Evolutionary conservation across 2,797 vertebrate genomes (phyloP), one percentile per base, ranked within the genome.

Genomic region (Sebastes nivosus): DNA sequence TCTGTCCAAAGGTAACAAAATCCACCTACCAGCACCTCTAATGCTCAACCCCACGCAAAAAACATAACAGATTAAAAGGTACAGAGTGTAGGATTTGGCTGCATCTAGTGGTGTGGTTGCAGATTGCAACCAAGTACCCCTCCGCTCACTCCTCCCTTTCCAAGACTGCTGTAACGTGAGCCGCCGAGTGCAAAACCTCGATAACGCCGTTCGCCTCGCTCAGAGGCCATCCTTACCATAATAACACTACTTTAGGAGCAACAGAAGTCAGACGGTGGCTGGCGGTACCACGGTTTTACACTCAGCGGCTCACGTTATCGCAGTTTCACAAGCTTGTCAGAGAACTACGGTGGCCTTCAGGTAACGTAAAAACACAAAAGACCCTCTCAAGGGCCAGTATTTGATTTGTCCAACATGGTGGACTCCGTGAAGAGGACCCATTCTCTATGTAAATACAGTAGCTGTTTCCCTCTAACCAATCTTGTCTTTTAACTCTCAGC

Each of bases 61-160:
- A 4, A 2, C 46, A 20, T 18, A 52, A 52, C 46, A 52, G 46
- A 20, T 50, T 52, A 52, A 52, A 38, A 52, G 46, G 18, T 52
- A 52, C 46, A 9, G 46, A 0, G 18, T 52, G 46, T n/a, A 52
- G 46, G 1, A 20, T 52, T 52, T 52, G 18, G 18, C 3, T 0
- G 8, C 46, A 52, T 52, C 2, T 52, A 52, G 46, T 52, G 46
- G 46, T 52, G 46, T 52, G 46, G 46, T 52, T 52, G 46, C 46
- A 52, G 46, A 52, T 52, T 52, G 46, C 46, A 52, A 52, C 46
- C 18, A n/a, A 52, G 18, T 52, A 52, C 46, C 0, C 46, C 46
- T 50, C 46, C 46, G 3, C 46, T 52, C 46, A 52, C 46, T 52
- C 46, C 8, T 52, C 42, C 42, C 16, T 50, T 50, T 50, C 42